A percentile compares a stretch with the other conserved stretches of the same genome.
phyloP scores from a whole-genome alignment of 2,113 vertebrate genomes.

The Bucco capensis region DNA sequence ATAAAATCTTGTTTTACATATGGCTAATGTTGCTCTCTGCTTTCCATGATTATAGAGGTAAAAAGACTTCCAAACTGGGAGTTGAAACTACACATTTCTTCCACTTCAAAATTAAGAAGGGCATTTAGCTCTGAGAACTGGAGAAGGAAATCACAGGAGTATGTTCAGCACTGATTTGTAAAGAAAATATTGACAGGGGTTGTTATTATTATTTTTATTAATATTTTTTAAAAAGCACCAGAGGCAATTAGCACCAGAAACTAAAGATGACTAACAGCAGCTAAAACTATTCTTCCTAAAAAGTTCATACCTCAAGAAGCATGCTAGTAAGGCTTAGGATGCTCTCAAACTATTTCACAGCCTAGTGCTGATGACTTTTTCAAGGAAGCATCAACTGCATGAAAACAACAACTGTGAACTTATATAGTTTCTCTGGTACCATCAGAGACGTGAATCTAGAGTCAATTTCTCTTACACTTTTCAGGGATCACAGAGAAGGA shows the following conservation, averaged over 20 bases:
- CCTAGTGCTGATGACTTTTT: neutral
- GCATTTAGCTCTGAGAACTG: neutral
- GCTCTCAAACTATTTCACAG: neutral
- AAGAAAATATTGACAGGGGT: neutral
- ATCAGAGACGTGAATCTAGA: neutral
- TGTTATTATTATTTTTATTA: neutral
- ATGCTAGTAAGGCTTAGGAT: neutral
- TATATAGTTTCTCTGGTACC: neutral
- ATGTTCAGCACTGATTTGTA: neutral
- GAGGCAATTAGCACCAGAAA: neutral
- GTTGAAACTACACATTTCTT: neutral
- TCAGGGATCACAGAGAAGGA: fast-evolving
- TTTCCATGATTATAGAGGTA: neutral
- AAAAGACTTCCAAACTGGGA: neutral
- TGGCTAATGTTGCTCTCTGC: neutral
- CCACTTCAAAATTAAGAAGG: neutral
- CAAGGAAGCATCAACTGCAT: neutral
- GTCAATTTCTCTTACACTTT: neutral
- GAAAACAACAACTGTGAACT: neutral
- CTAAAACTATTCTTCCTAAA: neutral
- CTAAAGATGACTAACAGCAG: neutral
- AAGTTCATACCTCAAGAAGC: too few relatives aligned
- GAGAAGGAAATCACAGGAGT: neutral
- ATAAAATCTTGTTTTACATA: neutral
- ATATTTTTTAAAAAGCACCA: neutral